phyloP scores from a whole-genome alignment of 2,797 vertebrate genomes.

The Cephalopachus bancanus region DNA sequence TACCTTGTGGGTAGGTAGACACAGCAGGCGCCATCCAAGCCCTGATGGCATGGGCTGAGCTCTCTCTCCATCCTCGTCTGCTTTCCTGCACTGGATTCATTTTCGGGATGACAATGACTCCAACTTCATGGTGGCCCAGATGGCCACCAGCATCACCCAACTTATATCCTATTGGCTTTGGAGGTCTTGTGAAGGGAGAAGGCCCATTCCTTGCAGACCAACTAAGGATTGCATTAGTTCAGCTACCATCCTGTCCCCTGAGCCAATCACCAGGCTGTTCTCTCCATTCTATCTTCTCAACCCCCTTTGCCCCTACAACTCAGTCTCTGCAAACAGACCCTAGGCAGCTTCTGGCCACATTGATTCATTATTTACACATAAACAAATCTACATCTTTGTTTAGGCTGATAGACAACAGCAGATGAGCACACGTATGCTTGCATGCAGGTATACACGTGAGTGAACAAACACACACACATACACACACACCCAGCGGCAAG shows the following conservation, averaged over 20 bases:
- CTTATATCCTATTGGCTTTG: neutral
- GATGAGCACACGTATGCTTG: neutral
- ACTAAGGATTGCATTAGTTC: fast-evolving
- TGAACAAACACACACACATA: no score
- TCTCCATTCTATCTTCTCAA: neutral
- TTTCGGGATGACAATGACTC: no score
- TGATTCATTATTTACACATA: neutral
- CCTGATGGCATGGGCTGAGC: neutral
- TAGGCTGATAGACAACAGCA: neutral
- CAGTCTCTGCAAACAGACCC: neutral
- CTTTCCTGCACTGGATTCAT: neutral
- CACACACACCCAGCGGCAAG: neutral
- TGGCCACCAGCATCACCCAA: no score
- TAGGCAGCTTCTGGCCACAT: neutral
- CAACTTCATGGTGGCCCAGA: neutral
- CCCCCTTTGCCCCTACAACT: neutral
- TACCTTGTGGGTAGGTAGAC: neutral
- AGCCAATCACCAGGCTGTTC: neutral
- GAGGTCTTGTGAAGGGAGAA: neutral
- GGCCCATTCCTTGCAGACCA: neutral
- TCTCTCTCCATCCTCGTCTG: neutral
- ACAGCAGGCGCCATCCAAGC: fast-evolving
- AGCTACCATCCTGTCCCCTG: fast-evolving
- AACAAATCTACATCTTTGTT: neutral
- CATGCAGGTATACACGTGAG: no score